These are phyloP conservation scores for Sarcophilus harrisii DNA, from an alignment of 2,797 vertebrate genomes.

Conservation along the genomic window DNA sequence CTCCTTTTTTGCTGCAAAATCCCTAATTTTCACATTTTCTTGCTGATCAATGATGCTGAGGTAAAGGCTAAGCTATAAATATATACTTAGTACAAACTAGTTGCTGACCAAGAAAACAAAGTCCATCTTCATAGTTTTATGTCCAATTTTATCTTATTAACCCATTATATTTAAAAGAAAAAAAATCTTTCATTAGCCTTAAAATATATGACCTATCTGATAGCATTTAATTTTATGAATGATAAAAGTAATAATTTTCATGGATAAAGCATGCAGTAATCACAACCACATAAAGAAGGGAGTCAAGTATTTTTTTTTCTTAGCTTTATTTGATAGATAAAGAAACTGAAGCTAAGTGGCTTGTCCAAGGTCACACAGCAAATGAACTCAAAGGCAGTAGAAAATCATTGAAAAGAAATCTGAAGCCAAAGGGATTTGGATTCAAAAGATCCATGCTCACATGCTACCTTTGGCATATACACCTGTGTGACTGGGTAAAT, in stretches of 20 bases:
- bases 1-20: not conserved
- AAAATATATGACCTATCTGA: not conserved
- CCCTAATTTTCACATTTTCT: not conserved
- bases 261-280: not conserved
- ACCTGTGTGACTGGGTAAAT: not conserved
- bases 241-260: not conserved
- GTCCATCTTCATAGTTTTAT: not conserved
- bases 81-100: not conserved
- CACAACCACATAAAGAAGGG: not conserved
- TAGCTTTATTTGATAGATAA: not conserved
- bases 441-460: not conserved
- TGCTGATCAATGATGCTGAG: not conserved
- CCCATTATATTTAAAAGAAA: not conserved
- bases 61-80: not conserved
- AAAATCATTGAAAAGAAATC: not conserved
- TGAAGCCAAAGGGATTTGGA: not conserved
- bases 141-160: not conserved
- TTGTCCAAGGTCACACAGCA: not conserved
- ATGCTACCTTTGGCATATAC: not conserved
- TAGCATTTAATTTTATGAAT: not conserved
- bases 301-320: not conserved
- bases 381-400: not conserved
- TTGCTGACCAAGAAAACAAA: not conserved
- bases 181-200: not conserved
- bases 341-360: not conserved